Percentiles rank a stretch among this genome's conserved stretches.
Evolutionary conservation across 2,888 invertebrate genomes (phyloP).

Genomic region (Trissolcus brochymenae): DNA sequence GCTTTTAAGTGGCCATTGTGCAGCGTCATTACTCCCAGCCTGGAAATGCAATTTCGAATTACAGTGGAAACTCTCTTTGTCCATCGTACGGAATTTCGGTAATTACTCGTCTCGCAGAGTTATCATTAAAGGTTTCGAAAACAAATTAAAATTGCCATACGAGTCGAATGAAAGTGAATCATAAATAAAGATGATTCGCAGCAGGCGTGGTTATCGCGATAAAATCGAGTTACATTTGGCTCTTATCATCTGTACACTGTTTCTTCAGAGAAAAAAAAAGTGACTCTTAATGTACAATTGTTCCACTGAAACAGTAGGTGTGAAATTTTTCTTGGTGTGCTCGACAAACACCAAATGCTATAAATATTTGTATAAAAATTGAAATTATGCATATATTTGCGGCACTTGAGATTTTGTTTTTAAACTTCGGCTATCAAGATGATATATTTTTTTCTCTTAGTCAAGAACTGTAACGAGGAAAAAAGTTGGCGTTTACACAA

Average conservation of each 20-base stretch:
- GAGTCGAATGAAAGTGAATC: conserved; percentile 1
- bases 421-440: neutral
- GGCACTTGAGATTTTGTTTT: neutral
- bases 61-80: conserved; percentile 3
- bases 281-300: no score
- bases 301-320: no score
- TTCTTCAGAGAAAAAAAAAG: no score
- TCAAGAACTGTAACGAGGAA: conserved; percentile 35
- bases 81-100: conserved; percentile 38
- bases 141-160: conserved; percentile 24
- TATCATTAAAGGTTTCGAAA: conserved; percentile 44
- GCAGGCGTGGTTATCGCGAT: neutral
- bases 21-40: conserved; percentile 13
- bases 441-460: conserved; percentile 24
- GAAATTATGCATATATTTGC: neutral
- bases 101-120: conserved; percentile 9
- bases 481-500: conserved; percentile 50
- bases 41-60: conserved; percentile 22
- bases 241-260: no score
- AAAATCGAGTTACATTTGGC: no score
- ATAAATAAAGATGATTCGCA: no score
- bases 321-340: no score
- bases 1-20: conserved; percentile 31
- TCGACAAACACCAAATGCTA: no score
- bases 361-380: neutral